Base-by-base conservation (phyloP, 2,888 invertebrate species). In the Laothoe populi region DNA sequence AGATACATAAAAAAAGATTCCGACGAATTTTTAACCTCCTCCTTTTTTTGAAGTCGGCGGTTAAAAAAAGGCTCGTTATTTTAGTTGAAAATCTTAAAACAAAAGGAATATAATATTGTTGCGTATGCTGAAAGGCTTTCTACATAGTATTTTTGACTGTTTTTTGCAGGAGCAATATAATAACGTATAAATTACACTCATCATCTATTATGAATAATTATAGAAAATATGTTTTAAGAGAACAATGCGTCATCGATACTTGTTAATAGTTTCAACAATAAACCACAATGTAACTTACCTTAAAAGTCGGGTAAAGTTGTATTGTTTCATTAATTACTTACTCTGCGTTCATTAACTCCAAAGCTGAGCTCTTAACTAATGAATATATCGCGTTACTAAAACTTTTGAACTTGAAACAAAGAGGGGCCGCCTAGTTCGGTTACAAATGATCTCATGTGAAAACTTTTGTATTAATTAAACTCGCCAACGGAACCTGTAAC, bases 301-400 rank as follows among this genome's bases (percentile, higher is more conserved):
- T 26, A 31, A 16, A 19, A 31, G 31, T 16, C 11, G 10, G 16
- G 31, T 53, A 19, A 35, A 53, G 19, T 31, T 31, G 19, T 35
- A 10, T 19, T 38, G 4, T 11, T 38, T 8, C 31, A 53, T 35
- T n/a, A 31, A 35, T 35, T 53, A 35, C 19, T 35, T 53, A 35
- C 19, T 11, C 19, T 53, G 10, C 31, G 35, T 53, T 53, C 19
- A 19, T 31, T 35, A 53, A 53, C 35, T 35, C 35, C 35, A 35
- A 35, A 53, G 4, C 31, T 16, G 31, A 26, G 19, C 31, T 48
- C 4, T 53, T 53, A 5, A 21, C 42, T 53, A 61, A 53, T 53
- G 40, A 53, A 61, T 53, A 61, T 53, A 61, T 53, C 7, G 42
- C 49, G 26, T 19, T 61, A 42, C 24, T 13, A 48, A 42, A 61